A percentile compares a stretch with the other conserved stretches of the same genome.
These are phyloP conservation scores for Catocala fraxini DNA, from an alignment of 2,888 invertebrate species.

Conservation along the genomic window DNA sequence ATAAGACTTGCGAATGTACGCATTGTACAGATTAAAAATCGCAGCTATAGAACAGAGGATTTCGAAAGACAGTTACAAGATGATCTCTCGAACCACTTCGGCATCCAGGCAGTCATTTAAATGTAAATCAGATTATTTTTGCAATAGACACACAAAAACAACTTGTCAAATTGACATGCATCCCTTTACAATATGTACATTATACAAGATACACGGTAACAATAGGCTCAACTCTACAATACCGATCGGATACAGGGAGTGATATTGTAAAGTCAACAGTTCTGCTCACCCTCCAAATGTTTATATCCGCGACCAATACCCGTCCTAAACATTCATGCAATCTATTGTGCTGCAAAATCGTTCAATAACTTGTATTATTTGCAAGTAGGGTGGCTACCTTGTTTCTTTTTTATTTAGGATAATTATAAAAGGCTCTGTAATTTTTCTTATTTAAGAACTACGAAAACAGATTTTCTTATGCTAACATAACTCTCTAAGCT, in stretches of 20 bases:
- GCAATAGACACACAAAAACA: conserved; percentile 3
- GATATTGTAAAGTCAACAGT: conserved; percentile 12
- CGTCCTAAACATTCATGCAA: conserved; percentile 6
- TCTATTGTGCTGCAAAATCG: conserved; percentile 9
- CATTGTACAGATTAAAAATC: too few species aligned
- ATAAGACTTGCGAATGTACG: too few species aligned
- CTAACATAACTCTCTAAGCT: too few species aligned
- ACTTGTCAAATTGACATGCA: conserved; percentile 1
- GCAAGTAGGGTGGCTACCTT: not conserved
- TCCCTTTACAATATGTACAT: not conserved
- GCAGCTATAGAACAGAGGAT: too few species aligned
- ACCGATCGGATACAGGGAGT: conserved; percentile 5
- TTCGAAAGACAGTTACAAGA: too few species aligned
- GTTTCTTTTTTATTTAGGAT: too few species aligned
- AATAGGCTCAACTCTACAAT: not conserved
- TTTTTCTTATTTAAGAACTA: too few species aligned
- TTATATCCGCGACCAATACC: conserved; percentile 5
- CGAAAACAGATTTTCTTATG: too few species aligned
- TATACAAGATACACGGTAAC: not conserved
- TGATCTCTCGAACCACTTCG: too few species aligned
- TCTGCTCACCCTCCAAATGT: conserved; percentile 2
- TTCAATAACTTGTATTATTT: conserved; percentile 11
- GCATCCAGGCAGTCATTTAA: not conserved
- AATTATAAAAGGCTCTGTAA: too few species aligned
- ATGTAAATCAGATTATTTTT: conserved; percentile 6